Evolutionary conservation across 2,888 invertebrate genomes (phyloP).

Genomic region (Amphipyra berbera): DNA sequence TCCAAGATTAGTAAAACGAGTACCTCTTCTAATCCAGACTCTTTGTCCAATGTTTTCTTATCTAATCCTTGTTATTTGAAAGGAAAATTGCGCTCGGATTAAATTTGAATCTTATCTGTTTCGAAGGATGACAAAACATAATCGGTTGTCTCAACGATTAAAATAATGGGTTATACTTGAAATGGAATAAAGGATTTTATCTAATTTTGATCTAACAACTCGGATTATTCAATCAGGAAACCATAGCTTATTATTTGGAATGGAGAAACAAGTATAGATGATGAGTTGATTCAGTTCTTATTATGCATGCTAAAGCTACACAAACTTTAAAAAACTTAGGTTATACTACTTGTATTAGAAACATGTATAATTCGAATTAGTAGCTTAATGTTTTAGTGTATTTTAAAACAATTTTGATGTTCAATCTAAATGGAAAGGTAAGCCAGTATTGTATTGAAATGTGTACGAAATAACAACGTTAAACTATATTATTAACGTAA

Average conservation of each 20-base stretch:
- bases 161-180: conserved; percentile 53
- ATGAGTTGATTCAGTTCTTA: not conserved
- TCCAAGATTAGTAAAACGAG: conserved; percentile 56
- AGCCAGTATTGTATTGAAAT: no score
- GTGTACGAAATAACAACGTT: conserved; percentile 8
- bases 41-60: conserved; percentile 60
- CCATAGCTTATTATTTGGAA: conserved; percentile 20
- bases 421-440: no score
- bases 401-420: no score
- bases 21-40: conserved; percentile 49
- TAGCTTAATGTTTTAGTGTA: no score
- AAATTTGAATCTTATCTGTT: conserved; percentile 59
- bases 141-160: conserved; percentile 56
- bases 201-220: conserved; percentile 51
- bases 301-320: no score
- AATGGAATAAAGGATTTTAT: conserved; percentile 51
- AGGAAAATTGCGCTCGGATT: conserved; percentile 60
- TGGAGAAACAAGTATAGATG: not conserved
- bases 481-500: conserved; percentile 29
- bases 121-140: conserved; percentile 61
- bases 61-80: conserved; percentile 58
- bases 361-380: no score
- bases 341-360: no score
- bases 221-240: conserved; percentile 48
- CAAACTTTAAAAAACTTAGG: no score